phyloP scores from a whole-genome alignment of 2,113 vertebrate species.

The Saguinus imperator region DNA sequence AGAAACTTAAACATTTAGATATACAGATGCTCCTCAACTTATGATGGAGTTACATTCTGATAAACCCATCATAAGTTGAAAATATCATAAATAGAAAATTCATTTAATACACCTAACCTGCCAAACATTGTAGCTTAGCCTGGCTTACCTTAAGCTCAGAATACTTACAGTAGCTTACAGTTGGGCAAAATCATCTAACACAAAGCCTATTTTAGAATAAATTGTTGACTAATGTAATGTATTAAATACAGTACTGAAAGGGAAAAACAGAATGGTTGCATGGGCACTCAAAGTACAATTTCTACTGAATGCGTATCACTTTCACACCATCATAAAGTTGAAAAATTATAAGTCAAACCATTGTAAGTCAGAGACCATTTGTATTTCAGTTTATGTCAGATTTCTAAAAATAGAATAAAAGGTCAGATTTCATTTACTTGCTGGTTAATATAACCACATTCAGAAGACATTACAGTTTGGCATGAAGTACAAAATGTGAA shows the following conservation, averaged over 20 bases:
- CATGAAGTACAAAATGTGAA: slow-evolving; percentile 13
- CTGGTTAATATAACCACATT: neutral
- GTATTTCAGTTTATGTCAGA: neutral
- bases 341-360: neutral
- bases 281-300: neutral
- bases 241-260: neutral
- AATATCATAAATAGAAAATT: neutral
- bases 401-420: neutral
- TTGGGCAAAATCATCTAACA: neutral
- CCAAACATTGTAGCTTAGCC: neutral
- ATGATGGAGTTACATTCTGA: neutral
- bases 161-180: neutral
- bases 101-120: neutral
- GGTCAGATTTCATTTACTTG: neutral
- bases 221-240: neutral
- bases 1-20: neutral
- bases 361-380: neutral
- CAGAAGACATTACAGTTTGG: neutral
- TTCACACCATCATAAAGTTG: neutral
- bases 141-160: neutral
- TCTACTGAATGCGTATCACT: neutral
- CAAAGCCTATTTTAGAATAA: neutral
- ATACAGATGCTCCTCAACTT: neutral
- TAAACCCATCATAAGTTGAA: neutral
- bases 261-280: neutral